Conservation (phyloP, 2,113 vertebrate species). For the Thalassoma bifasciatum region DNA sequence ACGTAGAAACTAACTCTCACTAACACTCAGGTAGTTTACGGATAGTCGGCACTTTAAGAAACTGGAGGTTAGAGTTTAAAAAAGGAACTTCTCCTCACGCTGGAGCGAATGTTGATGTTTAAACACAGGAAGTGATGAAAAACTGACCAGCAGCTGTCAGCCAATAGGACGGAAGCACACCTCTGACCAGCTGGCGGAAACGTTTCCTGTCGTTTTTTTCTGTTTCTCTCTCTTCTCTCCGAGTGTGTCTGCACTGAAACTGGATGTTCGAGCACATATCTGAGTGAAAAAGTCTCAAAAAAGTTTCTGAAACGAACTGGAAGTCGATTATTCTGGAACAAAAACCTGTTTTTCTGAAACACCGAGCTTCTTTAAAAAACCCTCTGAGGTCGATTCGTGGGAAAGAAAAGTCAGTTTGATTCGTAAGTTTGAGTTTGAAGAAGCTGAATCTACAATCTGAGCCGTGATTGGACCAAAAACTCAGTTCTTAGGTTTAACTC, state of each 20-base stretch:
- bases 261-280: slow-evolving; percentile 14
- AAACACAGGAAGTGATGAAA: slow-evolving; percentile 51
- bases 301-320: background rate
- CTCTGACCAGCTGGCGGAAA: slow-evolving; percentile 40
- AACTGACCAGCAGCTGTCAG: slow-evolving; percentile 8
- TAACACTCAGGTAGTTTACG: slow-evolving; percentile 80
- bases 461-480: too few species aligned
- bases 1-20: slow-evolving; percentile 69
- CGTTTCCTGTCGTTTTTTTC: background rate
- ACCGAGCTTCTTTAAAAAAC: too few species aligned
- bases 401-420: too few species aligned
- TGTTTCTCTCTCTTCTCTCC: background rate
- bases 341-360: too few species aligned
- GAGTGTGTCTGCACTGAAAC: slow-evolving; percentile 16
- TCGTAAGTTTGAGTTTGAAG: too few species aligned
- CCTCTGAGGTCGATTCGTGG: too few species aligned
- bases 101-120: slow-evolving; percentile 48
- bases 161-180: slow-evolving; percentile 28
- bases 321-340: background rate
- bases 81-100: slow-evolving; percentile 27
- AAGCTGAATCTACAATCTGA: too few species aligned
- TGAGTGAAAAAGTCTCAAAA: background rate
- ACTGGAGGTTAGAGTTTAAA: slow-evolving; percentile 31
- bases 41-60: slow-evolving; percentile 83
- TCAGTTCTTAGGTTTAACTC: too few species aligned